Conservation (phyloP, 2,888 invertebrate species). For the Limnephilus auricula region DNA sequence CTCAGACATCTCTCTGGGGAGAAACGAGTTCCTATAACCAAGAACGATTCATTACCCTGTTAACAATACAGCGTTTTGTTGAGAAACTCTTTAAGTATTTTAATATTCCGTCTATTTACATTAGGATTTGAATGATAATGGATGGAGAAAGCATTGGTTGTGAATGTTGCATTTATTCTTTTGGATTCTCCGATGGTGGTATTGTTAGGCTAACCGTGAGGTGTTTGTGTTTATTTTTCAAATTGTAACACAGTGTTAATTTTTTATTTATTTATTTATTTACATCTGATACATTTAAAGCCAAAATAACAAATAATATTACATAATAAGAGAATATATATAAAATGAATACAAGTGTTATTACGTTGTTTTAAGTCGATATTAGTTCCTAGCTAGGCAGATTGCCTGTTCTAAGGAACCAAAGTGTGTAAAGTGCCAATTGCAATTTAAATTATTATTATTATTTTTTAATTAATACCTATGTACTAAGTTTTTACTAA, state of each 20-base stretch:
- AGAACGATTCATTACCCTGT: constrained; percentile 30
- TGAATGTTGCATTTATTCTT: background rate
- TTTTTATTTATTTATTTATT: no score
- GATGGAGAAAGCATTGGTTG: background rate
- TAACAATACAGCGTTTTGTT: constrained; percentile 39
- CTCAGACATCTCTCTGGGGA: background rate
- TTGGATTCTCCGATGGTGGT: background rate
- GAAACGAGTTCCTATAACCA: constrained; percentile 41
- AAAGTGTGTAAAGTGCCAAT: no score
- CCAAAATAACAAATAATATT: no score
- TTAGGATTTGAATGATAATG: background rate
- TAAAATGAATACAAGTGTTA: no score
- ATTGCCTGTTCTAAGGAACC: no score
- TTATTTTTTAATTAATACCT: no score
- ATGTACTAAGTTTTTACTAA: no score
- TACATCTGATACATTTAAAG: no score
- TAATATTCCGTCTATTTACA: constrained; percentile 9
- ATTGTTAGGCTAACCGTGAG: background rate
- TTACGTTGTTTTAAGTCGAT: no score
- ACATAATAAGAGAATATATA: no score
- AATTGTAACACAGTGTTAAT: background rate
- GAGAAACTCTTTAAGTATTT: background rate
- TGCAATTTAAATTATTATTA: no score
- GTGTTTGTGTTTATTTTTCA: background rate
- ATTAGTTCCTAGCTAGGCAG: no score